Conservation (phyloP, 2,797 vertebrate species). For the Silurus aristotelis region DNA sequence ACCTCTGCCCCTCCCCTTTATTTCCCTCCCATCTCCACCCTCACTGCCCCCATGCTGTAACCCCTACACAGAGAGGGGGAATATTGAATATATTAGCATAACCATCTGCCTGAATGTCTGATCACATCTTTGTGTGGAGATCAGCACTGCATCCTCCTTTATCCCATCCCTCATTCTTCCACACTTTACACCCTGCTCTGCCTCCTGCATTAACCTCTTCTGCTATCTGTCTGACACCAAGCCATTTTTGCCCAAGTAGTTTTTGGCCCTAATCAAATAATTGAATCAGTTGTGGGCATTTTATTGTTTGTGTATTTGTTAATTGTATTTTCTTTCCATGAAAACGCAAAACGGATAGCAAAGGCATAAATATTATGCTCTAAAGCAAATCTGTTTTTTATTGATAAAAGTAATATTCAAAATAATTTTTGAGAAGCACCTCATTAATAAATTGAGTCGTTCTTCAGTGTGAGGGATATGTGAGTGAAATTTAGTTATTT, state of each 20-base stretch:
- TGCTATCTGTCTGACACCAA: conserved; percentile 39
- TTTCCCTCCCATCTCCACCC: conserved; percentile 32
- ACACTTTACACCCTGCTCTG: conserved; percentile 39
- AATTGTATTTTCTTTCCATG: conserved; percentile 43
- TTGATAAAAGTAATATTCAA: conserved; percentile 3
- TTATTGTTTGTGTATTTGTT: conserved; percentile 45
- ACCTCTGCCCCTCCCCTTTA: conserved; percentile 16
- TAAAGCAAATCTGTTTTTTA: conserved; percentile 20
- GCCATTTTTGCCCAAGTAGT: conserved; percentile 26
- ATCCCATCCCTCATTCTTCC: conserved; percentile 45
- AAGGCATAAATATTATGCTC: neutral
- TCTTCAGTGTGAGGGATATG: neutral
- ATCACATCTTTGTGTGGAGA: conserved; percentile 61
- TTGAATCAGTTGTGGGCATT: conserved; percentile 43
- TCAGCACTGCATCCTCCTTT: conserved; percentile 48
- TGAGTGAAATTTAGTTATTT: neutral
- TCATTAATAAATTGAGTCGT: neutral
- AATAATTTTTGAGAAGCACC: neutral
- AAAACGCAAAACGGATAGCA: conserved; percentile 16
- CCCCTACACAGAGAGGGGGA: conserved; percentile 46
- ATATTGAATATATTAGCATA: conserved; percentile 65
- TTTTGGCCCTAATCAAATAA: conserved; percentile 48
- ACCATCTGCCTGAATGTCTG: conserved; percentile 59
- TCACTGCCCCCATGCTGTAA: conserved; percentile 34
- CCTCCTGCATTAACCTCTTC: conserved; percentile 27